Conservation (phyloP, 2,113 vertebrate genomes). For the Brevimyrus niger region DNA sequence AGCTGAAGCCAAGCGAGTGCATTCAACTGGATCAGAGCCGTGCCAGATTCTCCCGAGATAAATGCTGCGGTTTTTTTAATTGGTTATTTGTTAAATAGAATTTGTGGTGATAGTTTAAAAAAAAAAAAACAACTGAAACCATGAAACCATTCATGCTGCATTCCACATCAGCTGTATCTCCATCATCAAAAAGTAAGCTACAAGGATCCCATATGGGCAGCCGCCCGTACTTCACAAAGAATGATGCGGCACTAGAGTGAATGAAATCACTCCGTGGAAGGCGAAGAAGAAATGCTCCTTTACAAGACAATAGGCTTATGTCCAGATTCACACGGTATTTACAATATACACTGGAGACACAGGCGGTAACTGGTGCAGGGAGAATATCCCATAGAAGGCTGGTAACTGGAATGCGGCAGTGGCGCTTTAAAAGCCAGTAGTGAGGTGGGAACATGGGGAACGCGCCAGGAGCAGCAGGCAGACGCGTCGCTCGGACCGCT, state of each 20-base stretch:
- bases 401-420: conserved; percentile 57
- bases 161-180: conserved; percentile 58
- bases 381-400: conserved; percentile 22
- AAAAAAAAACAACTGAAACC: not conserved
- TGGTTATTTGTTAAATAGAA: not conserved
- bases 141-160: conserved; percentile 12
- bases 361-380: not conserved
- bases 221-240: conserved; percentile 59
- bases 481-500: not conserved
- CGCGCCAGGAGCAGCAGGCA: conserved; percentile 34
- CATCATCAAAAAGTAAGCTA: conserved; percentile 55
- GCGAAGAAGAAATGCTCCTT: conserved; percentile 20
- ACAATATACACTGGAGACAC: not conserved
- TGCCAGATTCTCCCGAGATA: not conserved
- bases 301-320: not conserved
- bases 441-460: conserved; percentile 43
- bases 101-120: not conserved
- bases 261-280: conserved; percentile 57
- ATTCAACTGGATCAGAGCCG: not conserved
- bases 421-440: conserved; percentile 41
- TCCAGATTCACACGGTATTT: not conserved
- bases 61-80: not conserved
- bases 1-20: not conserved
- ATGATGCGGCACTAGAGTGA: conserved; percentile 74
- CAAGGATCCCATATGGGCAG: conserved; percentile 64